Base-by-base conservation (phyloP, 1,140 invertebrate species). In the Drosophila mojavensis region DNA sequence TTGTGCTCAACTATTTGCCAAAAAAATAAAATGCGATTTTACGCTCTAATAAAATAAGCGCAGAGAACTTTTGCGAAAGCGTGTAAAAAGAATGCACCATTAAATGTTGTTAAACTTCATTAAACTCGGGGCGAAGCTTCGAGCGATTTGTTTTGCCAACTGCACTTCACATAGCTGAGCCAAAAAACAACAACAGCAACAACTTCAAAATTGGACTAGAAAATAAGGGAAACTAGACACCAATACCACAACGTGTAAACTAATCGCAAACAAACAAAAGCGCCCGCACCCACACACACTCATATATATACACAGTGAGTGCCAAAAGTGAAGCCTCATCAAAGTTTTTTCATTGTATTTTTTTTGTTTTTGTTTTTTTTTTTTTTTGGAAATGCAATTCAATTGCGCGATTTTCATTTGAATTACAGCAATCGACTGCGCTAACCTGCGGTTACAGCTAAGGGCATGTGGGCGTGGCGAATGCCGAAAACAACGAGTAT, bases 351-450 rank as follows among this genome's bases (percentile, higher is more conserved):
- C 17, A 17, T 17, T 75, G 50, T 48, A 43, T 50, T 50, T 76
- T 73, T 17, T 7, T 47, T 5, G 1, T 47, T 47, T 9, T 47
- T 7, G 17, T 47, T 47, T n/a, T 45, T 17, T 4, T 7, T 45
- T 15, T 69, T 17, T 47, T 47, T 86, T 72, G 75, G 17, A 79
- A 86, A 88, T 86, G 88, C 83, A 89, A 88, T 88, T 88, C 66
- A 89, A 83, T 88, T 89, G 79, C 83, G 76, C 73, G 78, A 89
- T 80, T 83, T 83, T 72, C 77, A 79, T 89, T 88, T 83, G 79
- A 89, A 88, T 88, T 83, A 82, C 79, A 83, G 63, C 61, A 60
- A 79, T 88, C 68, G 73, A 75, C 26, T 55, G 30, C 24, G 26
- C 15, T 47, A 15, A 47, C 15, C 6, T 48, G 59, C 30, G 59